phyloP scores from a whole-genome alignment of 2,113 vertebrate genomes.

The Chionomys nivalis region DNA sequence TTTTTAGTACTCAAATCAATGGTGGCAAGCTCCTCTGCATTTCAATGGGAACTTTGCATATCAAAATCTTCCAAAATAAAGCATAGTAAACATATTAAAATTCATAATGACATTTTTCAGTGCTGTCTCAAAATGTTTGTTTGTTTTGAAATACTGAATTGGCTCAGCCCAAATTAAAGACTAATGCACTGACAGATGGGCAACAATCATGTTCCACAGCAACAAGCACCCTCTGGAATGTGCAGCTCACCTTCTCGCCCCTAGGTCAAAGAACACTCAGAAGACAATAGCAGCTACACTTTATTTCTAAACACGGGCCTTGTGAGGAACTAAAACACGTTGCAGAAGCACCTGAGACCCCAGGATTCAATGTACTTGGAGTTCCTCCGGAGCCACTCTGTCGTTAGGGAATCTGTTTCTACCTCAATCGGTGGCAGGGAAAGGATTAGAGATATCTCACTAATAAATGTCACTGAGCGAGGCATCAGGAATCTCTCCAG shows the following conservation, averaged over 20 bases:
- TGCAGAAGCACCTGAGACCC: not conserved
- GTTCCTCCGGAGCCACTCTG: not conserved
- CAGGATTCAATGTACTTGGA: not conserved
- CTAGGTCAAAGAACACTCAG: conserved; percentile 52
- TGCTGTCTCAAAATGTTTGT: conserved; percentile 72
- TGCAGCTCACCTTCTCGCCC: conserved; percentile 48
- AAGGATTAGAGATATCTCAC: not conserved
- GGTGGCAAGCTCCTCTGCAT: conserved; percentile 63
- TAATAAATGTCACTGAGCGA: not conserved
- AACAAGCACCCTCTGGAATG: conserved; percentile 34
- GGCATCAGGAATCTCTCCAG: not conserved
- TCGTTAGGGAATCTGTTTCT: conserved; percentile 43
- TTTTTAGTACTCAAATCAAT: conserved; percentile 80
- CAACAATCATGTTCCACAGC: conserved; percentile 48
- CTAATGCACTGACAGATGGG: conserved; percentile 77
- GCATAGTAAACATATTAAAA: conserved; percentile 79
- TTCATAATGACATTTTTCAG: conserved; percentile 71
- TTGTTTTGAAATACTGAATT: conserved; percentile 80
- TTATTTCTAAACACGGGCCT: not conserved
- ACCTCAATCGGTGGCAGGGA: not conserved
- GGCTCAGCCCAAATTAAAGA: conserved; percentile 78
- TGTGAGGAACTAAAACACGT: conserved; percentile 29
- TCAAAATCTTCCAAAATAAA: conserved; percentile 77
- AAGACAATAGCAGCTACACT: not conserved
- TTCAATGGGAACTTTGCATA: conserved; percentile 75